Evolutionary conservation across 1,140 invertebrate species (phyloP).

Genomic region (Caenorhabditis brenneri): DNA sequence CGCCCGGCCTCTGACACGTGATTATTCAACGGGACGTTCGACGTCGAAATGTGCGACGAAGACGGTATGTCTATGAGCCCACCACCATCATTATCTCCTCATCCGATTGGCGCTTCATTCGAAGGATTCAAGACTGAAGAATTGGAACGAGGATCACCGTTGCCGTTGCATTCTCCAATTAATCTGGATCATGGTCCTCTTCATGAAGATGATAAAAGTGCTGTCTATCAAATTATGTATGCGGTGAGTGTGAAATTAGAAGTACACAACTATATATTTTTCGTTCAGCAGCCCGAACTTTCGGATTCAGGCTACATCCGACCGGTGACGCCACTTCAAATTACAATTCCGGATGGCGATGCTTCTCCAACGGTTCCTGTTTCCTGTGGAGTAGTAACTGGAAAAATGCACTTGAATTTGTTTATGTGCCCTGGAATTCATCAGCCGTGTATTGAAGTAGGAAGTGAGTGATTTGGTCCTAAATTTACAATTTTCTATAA

Average conservation of each 20-base stretch:
- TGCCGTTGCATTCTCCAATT: not conserved
- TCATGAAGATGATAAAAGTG: not conserved
- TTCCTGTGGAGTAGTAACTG: not conserved
- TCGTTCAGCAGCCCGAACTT: not conserved
- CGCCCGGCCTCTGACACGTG: not conserved
- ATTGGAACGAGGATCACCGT: not conserved
- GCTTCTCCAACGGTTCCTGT: conserved; percentile 15
- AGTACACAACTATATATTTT: not conserved
- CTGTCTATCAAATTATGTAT: conserved; percentile 18
- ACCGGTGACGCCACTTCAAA: conserved; percentile 8
- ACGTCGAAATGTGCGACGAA: conserved; percentile 32
- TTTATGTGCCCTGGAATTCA: conserved; percentile 26
- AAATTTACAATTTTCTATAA: not conserved
- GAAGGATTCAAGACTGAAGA: not conserved
- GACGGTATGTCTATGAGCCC: not conserved
- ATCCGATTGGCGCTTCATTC: not conserved
- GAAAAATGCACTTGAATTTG: conserved; percentile 21
- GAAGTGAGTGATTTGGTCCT: not conserved
- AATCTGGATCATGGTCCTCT: not conserved
- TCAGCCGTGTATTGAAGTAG: conserved; percentile 26
- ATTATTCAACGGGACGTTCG: not conserved
- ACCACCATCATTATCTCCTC: not conserved
- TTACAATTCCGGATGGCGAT: not conserved
- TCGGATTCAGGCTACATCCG: not conserved
- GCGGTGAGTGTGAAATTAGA: not conserved